Percentiles rank a stretch among this genome's conserved stretches.
Evolutionary conservation across 2,113 vertebrate species (phyloP).

Genomic region (Cyrtonyx montezumae): DNA sequence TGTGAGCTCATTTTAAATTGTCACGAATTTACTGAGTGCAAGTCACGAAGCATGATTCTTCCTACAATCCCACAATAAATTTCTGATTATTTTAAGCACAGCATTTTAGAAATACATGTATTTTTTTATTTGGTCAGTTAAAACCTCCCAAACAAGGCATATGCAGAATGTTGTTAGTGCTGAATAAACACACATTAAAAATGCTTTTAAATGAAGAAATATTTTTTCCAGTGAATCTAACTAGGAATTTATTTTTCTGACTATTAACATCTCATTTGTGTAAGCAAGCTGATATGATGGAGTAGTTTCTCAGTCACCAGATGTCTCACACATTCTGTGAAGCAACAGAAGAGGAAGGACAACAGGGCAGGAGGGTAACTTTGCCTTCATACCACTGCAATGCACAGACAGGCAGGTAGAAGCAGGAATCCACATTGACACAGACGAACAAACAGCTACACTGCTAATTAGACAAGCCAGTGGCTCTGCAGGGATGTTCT

Average conservation of each 20-base stretch:
- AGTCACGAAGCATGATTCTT: background rate
- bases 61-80: background rate
- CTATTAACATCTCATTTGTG: background rate
- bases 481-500: background rate
- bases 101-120: background rate
- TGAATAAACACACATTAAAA: background rate
- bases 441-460: background rate
- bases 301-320: background rate
- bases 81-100: background rate
- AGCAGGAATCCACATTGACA: background rate
- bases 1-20: background rate
- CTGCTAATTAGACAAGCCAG: background rate
- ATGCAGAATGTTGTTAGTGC: background rate
- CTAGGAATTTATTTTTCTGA: background rate
- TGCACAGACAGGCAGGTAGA: background rate
- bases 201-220: background rate
- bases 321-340: background rate
- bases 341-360: background rate
- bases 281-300: background rate
- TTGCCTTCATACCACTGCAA: background rate
- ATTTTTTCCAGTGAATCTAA: background rate
- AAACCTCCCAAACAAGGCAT: background rate
- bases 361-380: background rate
- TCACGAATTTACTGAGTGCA: background rate
- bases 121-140: background rate